These are phyloP conservation scores for Thomomys bottae DNA, from an alignment of 2,113 vertebrate species.

Conservation along the genomic window DNA sequence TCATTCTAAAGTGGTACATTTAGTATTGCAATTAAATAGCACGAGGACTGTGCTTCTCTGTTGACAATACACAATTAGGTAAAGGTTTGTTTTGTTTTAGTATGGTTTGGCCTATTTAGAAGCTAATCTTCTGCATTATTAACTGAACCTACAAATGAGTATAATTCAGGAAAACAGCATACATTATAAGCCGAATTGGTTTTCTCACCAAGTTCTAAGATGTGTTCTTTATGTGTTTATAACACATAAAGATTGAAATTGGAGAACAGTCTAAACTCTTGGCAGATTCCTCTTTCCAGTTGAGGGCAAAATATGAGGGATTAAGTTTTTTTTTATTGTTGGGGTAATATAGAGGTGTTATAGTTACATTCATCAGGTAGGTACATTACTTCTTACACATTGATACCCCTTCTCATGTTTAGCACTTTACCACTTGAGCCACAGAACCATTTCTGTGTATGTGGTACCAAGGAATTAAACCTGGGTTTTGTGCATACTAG, in stretches of 20 bases:
- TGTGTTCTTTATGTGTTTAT: no score
- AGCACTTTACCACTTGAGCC: no score
- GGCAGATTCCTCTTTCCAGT: neutral
- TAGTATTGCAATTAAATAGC: conserved; percentile 49
- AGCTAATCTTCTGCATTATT: conserved; percentile 17
- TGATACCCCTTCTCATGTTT: no score
- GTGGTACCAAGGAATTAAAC: no score
- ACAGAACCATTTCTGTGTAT: no score
- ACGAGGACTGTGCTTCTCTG: conserved; percentile 12
- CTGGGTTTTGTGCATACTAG: no score
- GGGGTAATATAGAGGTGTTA: no score
- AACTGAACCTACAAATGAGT: conserved; percentile 34
- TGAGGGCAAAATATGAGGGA: conserved; percentile 40
- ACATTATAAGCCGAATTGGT: neutral
- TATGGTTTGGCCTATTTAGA: conserved; percentile 47
- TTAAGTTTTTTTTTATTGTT: conserved; percentile 61
- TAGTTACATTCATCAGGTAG: no score
- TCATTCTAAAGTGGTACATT: conserved; percentile 54
- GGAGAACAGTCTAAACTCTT: conserved; percentile 6
- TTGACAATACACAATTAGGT: conserved; percentile 37
- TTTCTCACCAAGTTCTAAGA: conserved; percentile 18
- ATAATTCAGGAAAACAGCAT: neutral
- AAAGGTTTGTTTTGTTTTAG: conserved; percentile 27
- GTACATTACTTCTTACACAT: no score
- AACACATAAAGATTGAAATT: conserved; percentile 38